These are phyloP conservation scores for Corynorhinus townsendii DNA, from an alignment of 2,113 vertebrate genomes.

Conservation along the genomic window DNA sequence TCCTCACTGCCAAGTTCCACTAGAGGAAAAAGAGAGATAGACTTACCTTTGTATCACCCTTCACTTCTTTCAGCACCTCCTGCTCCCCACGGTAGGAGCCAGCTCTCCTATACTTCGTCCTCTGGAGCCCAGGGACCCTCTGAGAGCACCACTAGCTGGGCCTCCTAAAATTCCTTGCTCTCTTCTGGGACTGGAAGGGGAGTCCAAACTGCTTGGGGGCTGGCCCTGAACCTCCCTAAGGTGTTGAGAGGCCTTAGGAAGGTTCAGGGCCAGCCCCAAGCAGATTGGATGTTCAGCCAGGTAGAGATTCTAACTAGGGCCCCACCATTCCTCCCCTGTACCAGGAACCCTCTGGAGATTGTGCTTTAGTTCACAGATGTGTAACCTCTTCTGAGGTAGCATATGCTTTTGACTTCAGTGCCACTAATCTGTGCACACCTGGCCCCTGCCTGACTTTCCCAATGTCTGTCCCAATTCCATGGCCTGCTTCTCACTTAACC, in stretches of 20 bases:
- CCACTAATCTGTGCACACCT: accelerated
- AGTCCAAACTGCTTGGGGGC: too few relatives aligned
- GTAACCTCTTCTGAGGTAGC: neutral
- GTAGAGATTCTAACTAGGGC: neutral
- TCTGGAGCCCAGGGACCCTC: neutral
- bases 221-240: too few relatives aligned
- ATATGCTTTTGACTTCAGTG: neutral
- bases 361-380: neutral
- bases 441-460: neutral
- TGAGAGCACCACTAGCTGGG: neutral
- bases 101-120: neutral
- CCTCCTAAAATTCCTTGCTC: neutral
- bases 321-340: neutral
- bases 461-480: neutral
- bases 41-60: neutral
- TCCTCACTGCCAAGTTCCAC: neutral
- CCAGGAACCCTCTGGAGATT: neutral
- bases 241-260: neutral
- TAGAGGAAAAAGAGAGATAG: neutral
- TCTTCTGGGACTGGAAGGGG: neutral
- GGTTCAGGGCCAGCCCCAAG: neutral
- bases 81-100: neutral
- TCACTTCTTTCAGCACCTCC: neutral
- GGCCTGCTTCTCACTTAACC: neutral
- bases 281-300: neutral